These are phyloP conservation scores for Bos javanicus DNA, from an alignment of 2,113 vertebrate genomes.

Conservation along the genomic window DNA sequence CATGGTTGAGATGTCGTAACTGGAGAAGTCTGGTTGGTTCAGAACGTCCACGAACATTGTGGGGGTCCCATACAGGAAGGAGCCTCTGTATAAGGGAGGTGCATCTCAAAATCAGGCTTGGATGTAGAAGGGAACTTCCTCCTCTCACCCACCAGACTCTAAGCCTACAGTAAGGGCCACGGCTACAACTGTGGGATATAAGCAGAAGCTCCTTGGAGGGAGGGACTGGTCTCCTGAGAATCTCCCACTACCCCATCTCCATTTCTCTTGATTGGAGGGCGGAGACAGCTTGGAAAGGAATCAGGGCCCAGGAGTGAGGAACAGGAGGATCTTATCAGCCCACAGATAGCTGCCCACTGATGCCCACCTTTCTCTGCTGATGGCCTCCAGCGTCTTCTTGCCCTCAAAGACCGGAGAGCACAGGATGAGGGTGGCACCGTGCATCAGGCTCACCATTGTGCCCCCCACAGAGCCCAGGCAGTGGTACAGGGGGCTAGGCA, in stretches of 20 bases:
- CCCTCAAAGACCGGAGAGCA: conserved; percentile 84
- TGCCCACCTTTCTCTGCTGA: conserved; percentile 89
- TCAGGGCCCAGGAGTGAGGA: neutral
- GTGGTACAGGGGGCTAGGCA: conserved; percentile 92
- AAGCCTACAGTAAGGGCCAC: neutral
- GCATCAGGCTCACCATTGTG: conserved; percentile 83
- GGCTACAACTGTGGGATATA: neutral
- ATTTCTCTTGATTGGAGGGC: neutral
- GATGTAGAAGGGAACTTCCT: neutral
- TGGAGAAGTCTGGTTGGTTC: conserved; percentile 82
- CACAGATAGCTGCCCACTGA: neutral
- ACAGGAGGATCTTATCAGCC: neutral
- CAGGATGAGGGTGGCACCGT: conserved; percentile 84
- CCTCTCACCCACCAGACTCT: neutral
- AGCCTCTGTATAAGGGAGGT: conserved; percentile 43
- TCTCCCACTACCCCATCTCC: neutral
- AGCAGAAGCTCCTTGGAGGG: neutral
- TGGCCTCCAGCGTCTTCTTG: conserved; percentile 83
- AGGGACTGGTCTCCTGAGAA: neutral
- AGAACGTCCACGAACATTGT: conserved; percentile 95
- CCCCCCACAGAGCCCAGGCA: conserved; percentile 92
- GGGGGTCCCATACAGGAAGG: conserved; percentile 87
- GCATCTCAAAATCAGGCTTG: conserved; percentile 43
- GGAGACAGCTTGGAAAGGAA: neutral
- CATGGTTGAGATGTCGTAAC: conserved; percentile 85